Percentiles rank a stretch among this genome's conserved stretches.
These are phyloP conservation scores for Aegithalos caudatus DNA, from an alignment of 2,113 vertebrate genomes.

Conservation along the genomic window DNA sequence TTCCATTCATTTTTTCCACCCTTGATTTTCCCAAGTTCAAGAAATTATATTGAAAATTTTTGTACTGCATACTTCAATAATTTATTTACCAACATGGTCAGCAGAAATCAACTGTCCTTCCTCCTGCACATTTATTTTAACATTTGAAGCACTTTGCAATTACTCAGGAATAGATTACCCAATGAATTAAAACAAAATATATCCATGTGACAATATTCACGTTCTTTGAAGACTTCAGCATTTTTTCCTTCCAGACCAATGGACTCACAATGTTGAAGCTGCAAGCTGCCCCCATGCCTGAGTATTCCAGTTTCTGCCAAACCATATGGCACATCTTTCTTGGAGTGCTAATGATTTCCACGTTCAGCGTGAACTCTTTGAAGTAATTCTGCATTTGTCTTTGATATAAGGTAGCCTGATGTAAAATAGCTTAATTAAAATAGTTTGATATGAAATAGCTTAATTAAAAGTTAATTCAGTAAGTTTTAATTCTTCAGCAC, in stretches of 20 bases:
- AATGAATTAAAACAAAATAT: background rate
- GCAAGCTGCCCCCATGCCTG: background rate
- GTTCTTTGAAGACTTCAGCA: background rate
- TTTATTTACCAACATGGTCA: background rate
- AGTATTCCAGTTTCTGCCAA: background rate
- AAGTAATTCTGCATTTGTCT: constrained; percentile 21
- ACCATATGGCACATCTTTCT: background rate
- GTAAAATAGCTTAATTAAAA: constrained; percentile 36
- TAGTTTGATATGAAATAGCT: constrained; percentile 1
- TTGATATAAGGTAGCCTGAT: background rate
- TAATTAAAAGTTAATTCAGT: constrained; percentile 41
- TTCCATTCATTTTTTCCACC: background rate
- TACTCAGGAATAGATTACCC: background rate
- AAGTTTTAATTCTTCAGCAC: constrained; percentile 2
- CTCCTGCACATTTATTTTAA: background rate
- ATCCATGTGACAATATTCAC: background rate
- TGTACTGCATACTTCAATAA: background rate
- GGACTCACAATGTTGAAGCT: background rate
- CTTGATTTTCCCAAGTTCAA: background rate
- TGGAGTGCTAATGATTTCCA: constrained; percentile 10
- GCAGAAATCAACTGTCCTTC: background rate
- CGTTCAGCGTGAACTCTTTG: constrained; percentile 13
- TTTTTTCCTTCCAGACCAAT: background rate
- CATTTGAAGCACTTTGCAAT: background rate
- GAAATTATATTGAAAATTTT: background rate